These are phyloP conservation scores for Mimumesa dahlbomi DNA, from an alignment of 2,888 invertebrate genomes.

Conservation along the genomic window DNA sequence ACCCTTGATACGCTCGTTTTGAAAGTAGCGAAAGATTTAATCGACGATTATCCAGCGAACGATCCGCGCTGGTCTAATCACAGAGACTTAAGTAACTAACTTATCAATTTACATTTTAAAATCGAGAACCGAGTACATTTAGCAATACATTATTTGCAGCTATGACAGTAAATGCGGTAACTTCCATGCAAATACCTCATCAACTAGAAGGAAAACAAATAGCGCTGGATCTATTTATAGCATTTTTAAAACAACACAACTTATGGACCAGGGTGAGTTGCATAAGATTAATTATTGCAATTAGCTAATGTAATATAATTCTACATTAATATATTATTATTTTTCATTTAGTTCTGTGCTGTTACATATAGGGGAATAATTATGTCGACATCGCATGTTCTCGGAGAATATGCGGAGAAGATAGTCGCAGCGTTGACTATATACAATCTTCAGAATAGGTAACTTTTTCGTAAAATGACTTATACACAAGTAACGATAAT, in stretches of 20 bases:
- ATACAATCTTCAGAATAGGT: conserved; percentile 84
- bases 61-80: conserved; percentile 90
- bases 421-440: conserved; percentile 88
- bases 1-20: conserved; percentile 84
- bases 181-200: conserved; percentile 91
- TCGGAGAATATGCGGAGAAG: conserved; percentile 90
- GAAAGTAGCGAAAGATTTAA: conserved; percentile 87
- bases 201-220: conserved; percentile 94
- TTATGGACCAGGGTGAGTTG: conserved; percentile 84
- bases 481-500: neutral
- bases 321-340: conserved; percentile 13
- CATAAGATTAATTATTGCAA: neutral
- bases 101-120: too few species aligned
- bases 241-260: conserved; percentile 87
- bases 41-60: conserved; percentile 93
- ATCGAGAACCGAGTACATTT: too few species aligned
- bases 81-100: conserved; percentile 73
- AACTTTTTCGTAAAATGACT: conserved; percentile 64
- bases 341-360: conserved; percentile 78
- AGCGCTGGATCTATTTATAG: conserved; percentile 88
- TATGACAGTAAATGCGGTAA: conserved; percentile 75
- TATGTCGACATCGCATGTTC: conserved; percentile 82
- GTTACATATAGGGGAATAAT: conserved; percentile 81
- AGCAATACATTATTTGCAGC: conserved; percentile 59
- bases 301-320: neutral